phyloP scores from a whole-genome alignment of 92 coral and sea anemone species.

The Porites lobata region DNA sequence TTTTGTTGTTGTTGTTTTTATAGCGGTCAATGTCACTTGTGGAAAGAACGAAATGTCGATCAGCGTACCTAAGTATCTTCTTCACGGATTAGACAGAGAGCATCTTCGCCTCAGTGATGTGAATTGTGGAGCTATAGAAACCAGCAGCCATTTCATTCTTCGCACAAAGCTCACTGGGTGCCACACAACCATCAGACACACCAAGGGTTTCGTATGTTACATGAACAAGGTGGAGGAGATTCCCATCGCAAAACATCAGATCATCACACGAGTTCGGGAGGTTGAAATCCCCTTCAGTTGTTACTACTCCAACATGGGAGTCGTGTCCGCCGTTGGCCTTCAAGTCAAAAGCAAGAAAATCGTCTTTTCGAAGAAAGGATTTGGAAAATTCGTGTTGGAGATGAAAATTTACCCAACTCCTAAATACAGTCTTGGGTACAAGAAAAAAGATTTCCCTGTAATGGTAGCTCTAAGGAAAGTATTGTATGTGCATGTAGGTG shows the following conservation, averaged over 20 bases:
- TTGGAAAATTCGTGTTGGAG: background rate
- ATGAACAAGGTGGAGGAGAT: background rate
- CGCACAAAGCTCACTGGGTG: constrained; percentile 8
- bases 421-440: background rate
- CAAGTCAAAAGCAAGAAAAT: constrained; percentile 28
- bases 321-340: constrained; percentile 20
- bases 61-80: constrained; percentile 21
- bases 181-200: constrained; percentile 4
- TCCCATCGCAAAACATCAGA: no score
- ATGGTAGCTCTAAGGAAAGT: background rate
- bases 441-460: background rate
- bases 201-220: background rate
- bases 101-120: constrained; percentile 27
- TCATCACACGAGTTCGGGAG: no score
- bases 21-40: constrained; percentile 28
- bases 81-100: constrained; percentile 15
- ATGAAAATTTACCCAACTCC: background rate
- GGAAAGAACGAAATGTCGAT: constrained; percentile 25
- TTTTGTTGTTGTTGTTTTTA: background rate
- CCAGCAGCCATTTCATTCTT: background rate
- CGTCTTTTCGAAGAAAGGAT: background rate
- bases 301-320: constrained; percentile 32
- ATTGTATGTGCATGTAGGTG: background rate
- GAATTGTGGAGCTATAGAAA: constrained; percentile 26
- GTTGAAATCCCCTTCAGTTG: constrained; percentile 11